Evolutionary conservation across 2,888 invertebrate species (phyloP).

Genomic region (Athripsodes cinereus): DNA sequence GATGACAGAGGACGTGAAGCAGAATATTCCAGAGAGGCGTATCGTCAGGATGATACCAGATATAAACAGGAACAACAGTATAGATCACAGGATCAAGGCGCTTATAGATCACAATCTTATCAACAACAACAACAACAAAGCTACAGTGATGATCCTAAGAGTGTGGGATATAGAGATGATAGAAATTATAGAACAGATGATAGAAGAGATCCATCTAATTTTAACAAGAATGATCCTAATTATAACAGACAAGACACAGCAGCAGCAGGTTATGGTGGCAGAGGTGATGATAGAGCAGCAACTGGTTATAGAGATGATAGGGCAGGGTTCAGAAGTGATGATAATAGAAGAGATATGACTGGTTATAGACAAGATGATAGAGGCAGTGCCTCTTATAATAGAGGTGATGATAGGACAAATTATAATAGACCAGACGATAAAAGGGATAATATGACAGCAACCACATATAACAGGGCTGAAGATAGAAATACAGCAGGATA

Average conservation of each 20-base stretch:
- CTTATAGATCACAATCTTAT: neutral
- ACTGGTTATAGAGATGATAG: conserved; percentile 1
- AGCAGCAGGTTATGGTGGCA: too few species aligned
- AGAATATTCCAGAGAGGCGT: neutral
- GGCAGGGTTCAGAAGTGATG: neutral
- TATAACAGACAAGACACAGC: neutral
- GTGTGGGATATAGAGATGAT: neutral
- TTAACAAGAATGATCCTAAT: neutral
- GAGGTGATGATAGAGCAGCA: neutral
- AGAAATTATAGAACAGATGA: conserved; percentile 4
- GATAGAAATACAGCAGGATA: conserved; percentile 1
- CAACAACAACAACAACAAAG: neutral
- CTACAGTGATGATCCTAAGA: neutral
- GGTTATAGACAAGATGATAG: conserved; percentile 8
- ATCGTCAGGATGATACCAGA: neutral
- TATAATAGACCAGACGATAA: conserved; percentile 12
- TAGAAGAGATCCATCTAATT: neutral
- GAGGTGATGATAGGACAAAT: neutral
- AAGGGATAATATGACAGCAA: neutral
- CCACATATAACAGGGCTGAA: neutral
- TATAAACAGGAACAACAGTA: neutral
- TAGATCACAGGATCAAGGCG: neutral
- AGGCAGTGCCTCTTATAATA: neutral
- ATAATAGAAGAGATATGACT: conserved; percentile 1
- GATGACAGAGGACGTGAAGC: neutral